Conservation (phyloP, 2,797 vertebrate genomes). For the Ara ararauna region DNA sequence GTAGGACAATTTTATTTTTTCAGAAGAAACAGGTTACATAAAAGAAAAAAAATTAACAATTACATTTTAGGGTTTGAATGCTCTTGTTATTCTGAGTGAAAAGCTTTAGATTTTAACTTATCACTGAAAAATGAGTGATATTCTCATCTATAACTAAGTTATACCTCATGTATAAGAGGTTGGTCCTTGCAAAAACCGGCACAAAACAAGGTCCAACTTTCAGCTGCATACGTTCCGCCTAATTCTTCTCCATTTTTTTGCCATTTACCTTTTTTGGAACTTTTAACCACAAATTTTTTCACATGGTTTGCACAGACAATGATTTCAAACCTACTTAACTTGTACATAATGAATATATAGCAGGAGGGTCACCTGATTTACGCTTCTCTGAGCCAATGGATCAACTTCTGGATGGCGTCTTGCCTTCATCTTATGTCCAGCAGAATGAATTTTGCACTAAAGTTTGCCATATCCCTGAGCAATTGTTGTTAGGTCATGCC, state of each 20-base stretch:
- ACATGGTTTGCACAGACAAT: neutral
- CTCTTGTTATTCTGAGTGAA: neutral
- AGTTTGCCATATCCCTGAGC: neutral
- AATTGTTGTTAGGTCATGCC: neutral
- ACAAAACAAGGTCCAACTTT: neutral
- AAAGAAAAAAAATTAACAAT: neutral
- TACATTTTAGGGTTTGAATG: neutral
- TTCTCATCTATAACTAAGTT: neutral
- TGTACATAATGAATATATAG: neutral
- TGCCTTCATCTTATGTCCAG: neutral
- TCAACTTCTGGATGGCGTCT: neutral
- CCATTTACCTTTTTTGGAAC: neutral
- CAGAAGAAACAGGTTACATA: neutral
- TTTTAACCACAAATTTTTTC: neutral
- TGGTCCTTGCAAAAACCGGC: neutral
- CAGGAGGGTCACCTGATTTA: neutral
- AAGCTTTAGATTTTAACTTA: neutral
- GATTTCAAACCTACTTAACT: neutral
- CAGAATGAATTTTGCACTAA: neutral
- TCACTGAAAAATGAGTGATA: neutral
- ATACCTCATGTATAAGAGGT: neutral
- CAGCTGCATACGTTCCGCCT: neutral
- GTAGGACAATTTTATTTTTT: neutral
- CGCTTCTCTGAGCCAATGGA: neutral
- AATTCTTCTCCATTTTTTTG: neutral